phyloP scores from a whole-genome alignment of 1,140 invertebrate species.

The Drosophila pandora region DNA sequence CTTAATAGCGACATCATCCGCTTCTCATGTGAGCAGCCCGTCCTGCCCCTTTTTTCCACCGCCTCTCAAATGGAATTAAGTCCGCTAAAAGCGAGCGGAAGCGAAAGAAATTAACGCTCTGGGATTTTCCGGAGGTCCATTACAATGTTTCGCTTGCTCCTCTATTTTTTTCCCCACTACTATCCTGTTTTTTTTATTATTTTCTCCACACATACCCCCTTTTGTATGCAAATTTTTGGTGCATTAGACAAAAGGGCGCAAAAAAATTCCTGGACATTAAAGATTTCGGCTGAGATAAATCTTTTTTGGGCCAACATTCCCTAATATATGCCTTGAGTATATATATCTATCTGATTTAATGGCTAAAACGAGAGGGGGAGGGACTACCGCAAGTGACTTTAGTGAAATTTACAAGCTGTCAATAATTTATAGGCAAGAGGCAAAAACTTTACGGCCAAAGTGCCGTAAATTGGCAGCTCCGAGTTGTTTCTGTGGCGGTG shows the following conservation, averaged over 20 bases:
- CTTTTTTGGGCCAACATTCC: conserved; percentile 6
- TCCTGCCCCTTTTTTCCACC: not conserved
- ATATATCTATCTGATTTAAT: conserved; percentile 35
- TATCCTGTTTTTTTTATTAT: not conserved
- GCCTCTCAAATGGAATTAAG: conserved; percentile 65
- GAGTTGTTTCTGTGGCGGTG: conserved; percentile 28
- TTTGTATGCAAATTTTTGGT: conserved; percentile 47
- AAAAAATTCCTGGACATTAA: conserved; percentile 39
- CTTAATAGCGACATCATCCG: conserved; percentile 78
- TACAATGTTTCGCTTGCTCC: conserved; percentile 43
- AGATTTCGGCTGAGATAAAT: conserved; percentile 36
- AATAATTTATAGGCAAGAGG: conserved; percentile 72
- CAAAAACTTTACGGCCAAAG: conserved; percentile 72
- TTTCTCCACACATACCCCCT: not conserved
- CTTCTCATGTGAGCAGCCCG: conserved; percentile 39
- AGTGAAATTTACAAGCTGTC: conserved; percentile 79
- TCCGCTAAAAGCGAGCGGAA: conserved; percentile 66
- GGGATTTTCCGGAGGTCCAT: conserved; percentile 56
- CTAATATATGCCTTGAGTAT: conserved; percentile 8
- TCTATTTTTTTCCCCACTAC: conserved; percentile 6
- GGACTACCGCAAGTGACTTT: conserved; percentile 64
- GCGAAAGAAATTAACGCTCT: conserved; percentile 55
- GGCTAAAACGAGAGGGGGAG: conserved; percentile 5
- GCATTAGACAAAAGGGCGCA: conserved; percentile 34
- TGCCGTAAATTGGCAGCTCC: conserved; percentile 74